phyloP scores from a whole-genome alignment of 92 coral and sea anemone genomes.

The Porites cylindrica region DNA sequence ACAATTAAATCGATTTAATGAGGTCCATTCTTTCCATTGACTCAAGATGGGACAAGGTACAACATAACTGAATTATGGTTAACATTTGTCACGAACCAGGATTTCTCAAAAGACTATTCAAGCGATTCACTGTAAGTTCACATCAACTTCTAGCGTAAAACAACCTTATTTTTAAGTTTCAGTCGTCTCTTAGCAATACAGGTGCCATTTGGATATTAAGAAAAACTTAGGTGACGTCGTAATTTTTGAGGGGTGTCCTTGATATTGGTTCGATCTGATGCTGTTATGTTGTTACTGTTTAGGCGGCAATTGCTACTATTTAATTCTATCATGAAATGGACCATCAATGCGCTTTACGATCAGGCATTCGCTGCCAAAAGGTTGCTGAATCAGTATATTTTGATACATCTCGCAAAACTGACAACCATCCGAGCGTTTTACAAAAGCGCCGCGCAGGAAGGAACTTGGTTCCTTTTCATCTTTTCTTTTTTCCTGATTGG shows the following conservation, averaged over 20 bases:
- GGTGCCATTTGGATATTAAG: constrained; percentile 28
- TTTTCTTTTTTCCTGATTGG: constrained; percentile 20
- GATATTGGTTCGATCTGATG: constrained; percentile 16
- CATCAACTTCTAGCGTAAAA: neutral
- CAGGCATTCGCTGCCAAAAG: too few species aligned
- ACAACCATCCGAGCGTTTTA: neutral
- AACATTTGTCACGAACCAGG: too few species aligned
- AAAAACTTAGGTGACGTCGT: constrained; percentile 7
- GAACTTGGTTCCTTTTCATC: neutral
- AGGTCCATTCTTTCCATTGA: neutral
- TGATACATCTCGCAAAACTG: neutral
- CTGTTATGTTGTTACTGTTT: constrained; percentile 1
- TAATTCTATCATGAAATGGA: constrained; percentile 21
- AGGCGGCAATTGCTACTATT: neutral
- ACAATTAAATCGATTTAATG: constrained; percentile 2
- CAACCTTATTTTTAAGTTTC: neutral
- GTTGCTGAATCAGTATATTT: neutral
- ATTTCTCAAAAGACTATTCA: too few species aligned
- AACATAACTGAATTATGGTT: neutral
- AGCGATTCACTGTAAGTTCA: too few species aligned
- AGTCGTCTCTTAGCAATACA: neutral
- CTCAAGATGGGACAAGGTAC: neutral
- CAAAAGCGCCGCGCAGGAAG: constrained; percentile 7
- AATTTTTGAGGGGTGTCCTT: neutral
- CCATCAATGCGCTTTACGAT: neutral